phyloP scores from a whole-genome alignment of 2,797 vertebrate species.

The Diglossa cyanea region DNA sequence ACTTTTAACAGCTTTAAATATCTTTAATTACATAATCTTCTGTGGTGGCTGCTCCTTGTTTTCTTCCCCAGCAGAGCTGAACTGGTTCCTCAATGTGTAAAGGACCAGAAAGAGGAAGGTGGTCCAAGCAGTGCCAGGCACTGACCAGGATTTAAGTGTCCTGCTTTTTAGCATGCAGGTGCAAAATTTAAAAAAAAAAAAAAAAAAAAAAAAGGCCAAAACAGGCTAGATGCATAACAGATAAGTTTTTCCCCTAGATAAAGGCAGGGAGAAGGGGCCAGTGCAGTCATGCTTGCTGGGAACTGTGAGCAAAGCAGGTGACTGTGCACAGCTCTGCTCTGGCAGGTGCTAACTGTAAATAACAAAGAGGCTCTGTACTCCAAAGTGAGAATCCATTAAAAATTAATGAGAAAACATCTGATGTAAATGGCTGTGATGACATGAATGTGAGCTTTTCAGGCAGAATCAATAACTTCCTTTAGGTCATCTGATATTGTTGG shows the following conservation, averaged over 20 bases:
- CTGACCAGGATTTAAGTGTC: background rate
- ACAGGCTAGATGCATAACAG: background rate
- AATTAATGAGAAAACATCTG: background rate
- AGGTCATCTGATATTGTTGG: background rate
- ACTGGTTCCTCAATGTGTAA: background rate
- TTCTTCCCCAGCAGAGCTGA: background rate
- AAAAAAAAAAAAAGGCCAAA: too few species aligned
- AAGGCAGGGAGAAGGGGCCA: background rate
- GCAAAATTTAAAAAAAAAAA: background rate
- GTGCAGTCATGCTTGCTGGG: background rate
- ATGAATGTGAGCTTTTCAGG: background rate
- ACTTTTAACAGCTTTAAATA: background rate
- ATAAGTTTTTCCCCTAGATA: background rate
- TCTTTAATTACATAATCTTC: background rate
- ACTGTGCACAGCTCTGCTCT: background rate
- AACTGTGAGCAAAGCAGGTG: background rate
- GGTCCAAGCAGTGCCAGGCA: background rate
- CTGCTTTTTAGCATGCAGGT: background rate
- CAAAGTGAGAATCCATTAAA: background rate
- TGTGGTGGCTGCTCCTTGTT: background rate
- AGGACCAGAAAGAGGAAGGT: background rate
- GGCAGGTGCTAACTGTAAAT: background rate
- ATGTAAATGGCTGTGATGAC: background rate
- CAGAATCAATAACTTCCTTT: background rate
- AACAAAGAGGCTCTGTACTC: background rate